These are phyloP conservation scores for Entomyzon cyanotis DNA, from an alignment of 2,113 vertebrate genomes.

Conservation along the genomic window DNA sequence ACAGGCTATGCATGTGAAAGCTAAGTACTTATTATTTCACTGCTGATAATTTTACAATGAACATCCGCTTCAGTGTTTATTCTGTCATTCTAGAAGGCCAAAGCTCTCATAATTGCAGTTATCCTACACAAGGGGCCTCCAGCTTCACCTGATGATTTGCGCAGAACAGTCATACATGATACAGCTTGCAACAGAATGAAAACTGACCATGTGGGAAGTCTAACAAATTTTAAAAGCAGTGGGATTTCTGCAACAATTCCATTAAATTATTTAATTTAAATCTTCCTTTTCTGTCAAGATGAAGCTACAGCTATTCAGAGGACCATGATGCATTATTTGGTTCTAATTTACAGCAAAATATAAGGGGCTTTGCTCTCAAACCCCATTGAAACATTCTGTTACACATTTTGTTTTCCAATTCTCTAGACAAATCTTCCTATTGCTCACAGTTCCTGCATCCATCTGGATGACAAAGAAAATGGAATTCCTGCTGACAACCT, in stretches of 20 bases:
- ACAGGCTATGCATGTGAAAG: not conserved
- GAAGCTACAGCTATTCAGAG: not conserved
- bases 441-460: not conserved
- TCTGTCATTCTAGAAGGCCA: not conserved
- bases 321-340: rapidly evolving
- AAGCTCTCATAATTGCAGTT: not conserved
- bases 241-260: not conserved
- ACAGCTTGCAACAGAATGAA: not conserved
- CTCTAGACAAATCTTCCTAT: not conserved
- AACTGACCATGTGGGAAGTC: not conserved
- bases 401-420: not conserved
- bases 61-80: not conserved
- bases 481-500: not conserved
- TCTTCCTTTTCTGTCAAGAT: not conserved
- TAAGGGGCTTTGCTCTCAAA: not conserved
- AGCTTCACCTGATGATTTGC: not conserved
- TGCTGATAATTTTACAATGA: not conserved
- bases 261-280: not conserved
- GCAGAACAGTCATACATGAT: not conserved
- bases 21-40: not conserved
- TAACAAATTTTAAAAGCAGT: not conserved
- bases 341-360: not conserved
- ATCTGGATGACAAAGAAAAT: not conserved
- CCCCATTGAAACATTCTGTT: not conserved
- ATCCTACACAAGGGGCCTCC: not conserved